Base-by-base conservation (phyloP, 1,140 invertebrate genomes). In the Cecropterus lyciades region DNA sequence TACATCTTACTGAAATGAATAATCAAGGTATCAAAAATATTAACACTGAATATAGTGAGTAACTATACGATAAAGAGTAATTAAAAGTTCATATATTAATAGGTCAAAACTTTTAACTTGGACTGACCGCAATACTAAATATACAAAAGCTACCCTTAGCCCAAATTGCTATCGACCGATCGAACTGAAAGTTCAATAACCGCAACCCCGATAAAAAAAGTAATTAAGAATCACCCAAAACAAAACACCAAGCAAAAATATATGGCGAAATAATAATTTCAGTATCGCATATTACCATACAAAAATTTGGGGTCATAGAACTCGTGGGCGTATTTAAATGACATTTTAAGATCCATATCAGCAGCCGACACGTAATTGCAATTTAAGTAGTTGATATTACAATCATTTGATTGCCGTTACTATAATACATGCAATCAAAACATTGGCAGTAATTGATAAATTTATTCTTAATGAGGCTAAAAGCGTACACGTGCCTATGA, bases 391-490 rank as follows among this genome's bases (percentile, higher is more conserved):
- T 57, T 45, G 42, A 46, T 43, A 57, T 57, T 57, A 57, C 55
- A 57, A 57, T 57, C 42, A 45, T 43, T 56, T 56, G 17, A 45
- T 57, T 57, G 17, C 8, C 46, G 24, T 20, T 24, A 56, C 37
- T 24, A 24, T 57, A 24, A 45, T 45, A 42, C 9, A 43, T 30
- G 20, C 45, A 48, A 62, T 60, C 56, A 60, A 60, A 60, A 60
- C 14, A 56, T 56, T 42, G 37, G 8, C 53, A 33, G 57, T 49
- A 17, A 49, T 40, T 51, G 46, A 62, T 42, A 62, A 51, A 51
- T 24, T 8, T 3, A 30, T 30, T 0, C 46, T 42, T 62, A 62
- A 51, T 62, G 17, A 62, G 33, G 45, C 17, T 51, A 51, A 62
- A 49, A 49, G 57, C 45, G 27, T 60, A 55, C 33, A 24, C 30